A percentile compares a stretch with the other conserved stretches of the same genome.
Conservation (phyloP, 2,113 vertebrate genomes). For the Hydropotes inermis region DNA sequence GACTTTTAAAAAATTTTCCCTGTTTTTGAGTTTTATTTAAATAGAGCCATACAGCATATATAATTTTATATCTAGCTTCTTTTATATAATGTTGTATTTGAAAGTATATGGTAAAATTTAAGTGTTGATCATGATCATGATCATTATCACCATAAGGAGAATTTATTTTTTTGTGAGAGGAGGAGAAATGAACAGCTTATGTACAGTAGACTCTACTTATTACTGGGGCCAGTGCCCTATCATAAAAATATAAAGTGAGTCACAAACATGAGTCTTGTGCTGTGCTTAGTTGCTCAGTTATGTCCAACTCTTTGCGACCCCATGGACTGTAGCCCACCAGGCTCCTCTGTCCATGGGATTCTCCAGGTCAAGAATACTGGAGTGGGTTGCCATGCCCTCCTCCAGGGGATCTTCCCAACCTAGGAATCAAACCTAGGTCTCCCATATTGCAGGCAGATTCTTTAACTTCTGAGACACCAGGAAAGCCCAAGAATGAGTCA, state of each 20-base stretch:
- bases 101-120: background rate
- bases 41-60: background rate
- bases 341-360: background rate
- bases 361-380: background rate
- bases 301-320: background rate
- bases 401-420: background rate
- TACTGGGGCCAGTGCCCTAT: background rate
- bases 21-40: conserved; percentile 7
- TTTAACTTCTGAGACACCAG: background rate
- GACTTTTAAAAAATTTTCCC: background rate
- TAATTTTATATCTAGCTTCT: background rate
- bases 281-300: background rate
- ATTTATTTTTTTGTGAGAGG: background rate
- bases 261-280: background rate
- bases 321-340: background rate
- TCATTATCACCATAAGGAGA: background rate
- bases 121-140: background rate
- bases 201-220: background rate
- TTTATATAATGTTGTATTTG: background rate
- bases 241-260: background rate
- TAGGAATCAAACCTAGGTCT: background rate
- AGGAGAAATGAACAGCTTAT: background rate
- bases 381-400: background rate
- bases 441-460: background rate
- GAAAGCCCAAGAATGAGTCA: background rate